phyloP scores from a whole-genome alignment of 2,797 vertebrate genomes.

The Sphaeramia orbicularis region DNA sequence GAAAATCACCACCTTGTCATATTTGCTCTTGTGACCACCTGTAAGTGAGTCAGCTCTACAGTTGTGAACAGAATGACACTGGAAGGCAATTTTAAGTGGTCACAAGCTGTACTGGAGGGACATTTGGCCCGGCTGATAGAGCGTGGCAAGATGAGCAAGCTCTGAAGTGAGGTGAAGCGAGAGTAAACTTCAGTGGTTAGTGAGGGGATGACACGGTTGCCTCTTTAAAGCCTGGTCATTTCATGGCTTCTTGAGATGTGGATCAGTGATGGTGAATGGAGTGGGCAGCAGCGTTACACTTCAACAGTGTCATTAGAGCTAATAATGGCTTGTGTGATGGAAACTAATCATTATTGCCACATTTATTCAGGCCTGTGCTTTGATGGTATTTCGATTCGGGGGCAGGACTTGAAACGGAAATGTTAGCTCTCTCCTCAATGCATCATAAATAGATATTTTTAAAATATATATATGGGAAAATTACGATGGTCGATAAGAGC shows the following conservation, averaged over 20 bases:
- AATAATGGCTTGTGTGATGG: conserved; percentile 41
- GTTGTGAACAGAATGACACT: too few relatives aligned
- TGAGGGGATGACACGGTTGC: background rate
- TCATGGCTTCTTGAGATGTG: conserved; percentile 37
- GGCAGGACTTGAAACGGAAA: conserved; percentile 24
- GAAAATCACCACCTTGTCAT: too few relatives aligned
- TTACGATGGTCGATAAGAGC: too few relatives aligned
- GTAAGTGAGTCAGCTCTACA: too few relatives aligned
- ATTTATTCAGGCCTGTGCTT: conserved; percentile 11
- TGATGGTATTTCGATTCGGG: conserved; percentile 22
- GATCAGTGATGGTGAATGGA: background rate
- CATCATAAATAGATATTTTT: too few relatives aligned
- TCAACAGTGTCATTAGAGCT: conserved; percentile 1
- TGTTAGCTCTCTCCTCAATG: background rate
- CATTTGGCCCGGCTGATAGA: too few relatives aligned
- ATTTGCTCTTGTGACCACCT: too few relatives aligned
- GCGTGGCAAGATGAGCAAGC: too few relatives aligned
- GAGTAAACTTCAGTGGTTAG: background rate
- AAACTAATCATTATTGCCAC: conserved; percentile 36
- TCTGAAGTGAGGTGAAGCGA: too few relatives aligned
- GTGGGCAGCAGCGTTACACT: conserved; percentile 10
- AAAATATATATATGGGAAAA: too few relatives aligned
- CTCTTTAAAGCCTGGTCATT: conserved; percentile 51
- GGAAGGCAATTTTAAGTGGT: too few relatives aligned
- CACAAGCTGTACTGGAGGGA: too few relatives aligned